Evolutionary conservation across 1,140 invertebrate species (phyloP), one percentile per base, ranked within the genome.

Genomic region (Carposina sasakii): DNA sequence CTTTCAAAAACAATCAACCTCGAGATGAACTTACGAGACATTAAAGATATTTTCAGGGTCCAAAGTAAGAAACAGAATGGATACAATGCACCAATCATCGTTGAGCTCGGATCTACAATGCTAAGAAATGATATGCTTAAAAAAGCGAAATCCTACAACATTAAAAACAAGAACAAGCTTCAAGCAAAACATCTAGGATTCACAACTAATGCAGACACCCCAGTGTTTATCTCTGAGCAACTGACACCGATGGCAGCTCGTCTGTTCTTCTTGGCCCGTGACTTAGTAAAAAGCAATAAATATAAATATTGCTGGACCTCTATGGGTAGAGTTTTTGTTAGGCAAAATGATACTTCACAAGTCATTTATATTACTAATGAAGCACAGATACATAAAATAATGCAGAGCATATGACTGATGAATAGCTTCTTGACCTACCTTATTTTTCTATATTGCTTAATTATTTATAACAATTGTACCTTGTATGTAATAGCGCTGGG

Each of bases 231-330:
- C 16, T 30, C 42, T 17, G 42, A 44, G 15, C 42, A 44, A 31
- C 42, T 44, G 2, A 44, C 42, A 12, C 2, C 42, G 31, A 44
- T 30, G 16, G 42, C n/a, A 4, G 42, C 42, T 4, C 23, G 42
- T 2, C 26, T 44, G 8, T 24, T 23, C 15, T 44, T 44, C 42
- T 16, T 33, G 4, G 42, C 42, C 3, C 23, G 42, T 4, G 42
- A 44, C 9, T 15, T 44, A 17, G 20, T 12, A 28, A 44, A 44
- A 21, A 3, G n/a, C 6, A 5, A 16, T 30, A 13, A 30, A 4
- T 19, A 21, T 17, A 44, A 44, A 44, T 44, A 30, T 13, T 44
- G 42, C 42, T 44, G 42, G 42, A 44, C 42, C 2, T 21, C 42
- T 12, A 17, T n/a, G 3, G 42, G 42, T 16, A 44, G 20, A 30